phyloP scores from a whole-genome alignment of 2,888 invertebrate species.

The Ophonus ardosiacus region DNA sequence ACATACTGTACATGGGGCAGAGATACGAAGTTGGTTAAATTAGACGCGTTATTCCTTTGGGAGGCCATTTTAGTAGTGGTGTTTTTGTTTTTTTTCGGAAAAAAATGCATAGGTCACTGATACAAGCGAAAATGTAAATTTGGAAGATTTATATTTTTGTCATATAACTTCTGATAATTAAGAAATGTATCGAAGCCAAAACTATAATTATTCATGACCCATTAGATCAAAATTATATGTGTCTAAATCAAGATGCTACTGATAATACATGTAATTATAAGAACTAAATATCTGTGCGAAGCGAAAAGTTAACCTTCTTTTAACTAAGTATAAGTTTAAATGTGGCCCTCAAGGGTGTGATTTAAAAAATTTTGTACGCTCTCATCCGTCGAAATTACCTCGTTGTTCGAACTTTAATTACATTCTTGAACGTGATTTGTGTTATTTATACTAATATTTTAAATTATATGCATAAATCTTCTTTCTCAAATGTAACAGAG shows the following conservation, averaged over 20 bases:
- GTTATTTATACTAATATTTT: constrained; percentile 13
- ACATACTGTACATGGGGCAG: too few species aligned
- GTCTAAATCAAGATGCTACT: not conserved
- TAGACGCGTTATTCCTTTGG: too few species aligned
- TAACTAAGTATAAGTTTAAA: constrained; percentile 46
- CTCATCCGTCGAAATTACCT: constrained; percentile 22
- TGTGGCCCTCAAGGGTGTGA: constrained; percentile 19
- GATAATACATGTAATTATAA: not conserved
- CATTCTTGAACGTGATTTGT: constrained; percentile 43
- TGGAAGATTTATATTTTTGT: too few species aligned
- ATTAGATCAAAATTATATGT: not conserved
- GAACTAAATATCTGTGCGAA: not conserved
- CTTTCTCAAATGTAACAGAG: too few species aligned
- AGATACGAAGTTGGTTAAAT: too few species aligned
- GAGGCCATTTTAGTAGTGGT: too few species aligned
- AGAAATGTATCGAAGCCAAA: too few species aligned
- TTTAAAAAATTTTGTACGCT: constrained; percentile 25
- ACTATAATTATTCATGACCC: too few species aligned
- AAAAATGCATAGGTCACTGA: too few species aligned
- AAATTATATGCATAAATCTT: not conserved
- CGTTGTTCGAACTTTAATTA: constrained; percentile 44
- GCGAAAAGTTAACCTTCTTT: constrained; percentile 29
- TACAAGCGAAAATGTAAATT: too few species aligned
- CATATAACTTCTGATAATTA: too few species aligned
- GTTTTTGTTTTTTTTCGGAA: too few species aligned